These are phyloP conservation scores for Elaphurus davidianus DNA, from an alignment of 2,113 vertebrate species.

Conservation along the genomic window DNA sequence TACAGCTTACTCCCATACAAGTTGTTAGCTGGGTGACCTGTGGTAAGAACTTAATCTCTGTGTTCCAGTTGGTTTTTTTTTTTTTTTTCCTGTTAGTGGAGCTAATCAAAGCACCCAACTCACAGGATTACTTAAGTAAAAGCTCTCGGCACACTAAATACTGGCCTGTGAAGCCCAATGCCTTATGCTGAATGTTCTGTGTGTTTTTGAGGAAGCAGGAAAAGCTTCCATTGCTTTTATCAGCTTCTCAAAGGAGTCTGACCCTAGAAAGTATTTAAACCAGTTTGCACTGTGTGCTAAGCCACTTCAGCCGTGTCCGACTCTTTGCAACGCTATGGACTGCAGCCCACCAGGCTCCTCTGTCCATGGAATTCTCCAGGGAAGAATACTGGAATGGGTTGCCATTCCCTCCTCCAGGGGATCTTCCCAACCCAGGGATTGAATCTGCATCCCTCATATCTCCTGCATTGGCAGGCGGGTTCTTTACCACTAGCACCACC, in stretches of 20 bases:
- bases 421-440: neutral
- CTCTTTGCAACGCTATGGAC: neutral
- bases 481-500: neutral
- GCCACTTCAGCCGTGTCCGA: neutral
- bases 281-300: neutral
- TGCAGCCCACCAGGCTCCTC: neutral
- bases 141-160: neutral
- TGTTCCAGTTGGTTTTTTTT: neutral
- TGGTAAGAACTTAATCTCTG: neutral
- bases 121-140: neutral
- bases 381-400: neutral
- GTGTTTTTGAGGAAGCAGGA: neutral
- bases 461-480: neutral
- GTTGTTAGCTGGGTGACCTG: neutral
- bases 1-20: neutral
- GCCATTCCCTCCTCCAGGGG: neutral
- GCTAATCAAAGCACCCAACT: neutral
- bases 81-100: neutral
- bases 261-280: neutral
- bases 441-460: neutral
- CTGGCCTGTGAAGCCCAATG: neutral
- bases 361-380: neutral
- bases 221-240: neutral
- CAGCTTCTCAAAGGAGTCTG: neutral
- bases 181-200: no score